Evolutionary conservation across 2,113 vertebrate genomes (phyloP).

Genomic region (Cynocephalus volans): DNA sequence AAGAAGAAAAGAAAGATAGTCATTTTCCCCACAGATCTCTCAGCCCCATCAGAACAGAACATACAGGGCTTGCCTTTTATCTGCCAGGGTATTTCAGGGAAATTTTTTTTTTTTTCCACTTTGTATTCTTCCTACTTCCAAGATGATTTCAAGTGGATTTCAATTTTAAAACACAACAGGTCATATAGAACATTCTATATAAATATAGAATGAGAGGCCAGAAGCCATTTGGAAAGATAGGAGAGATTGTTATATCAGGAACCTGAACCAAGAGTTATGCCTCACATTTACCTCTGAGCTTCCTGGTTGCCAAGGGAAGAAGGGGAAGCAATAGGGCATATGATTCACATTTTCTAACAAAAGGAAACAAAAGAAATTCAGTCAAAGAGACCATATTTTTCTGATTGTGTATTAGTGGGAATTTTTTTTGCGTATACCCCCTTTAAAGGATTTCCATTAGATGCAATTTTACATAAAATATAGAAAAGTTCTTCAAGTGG

Average conservation of each 20-base stretch:
- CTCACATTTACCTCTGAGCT: not conserved
- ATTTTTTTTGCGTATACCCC: not conserved
- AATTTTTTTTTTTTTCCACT: not conserved
- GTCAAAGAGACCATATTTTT: not conserved
- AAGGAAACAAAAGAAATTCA: not conserved
- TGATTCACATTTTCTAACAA: not conserved
- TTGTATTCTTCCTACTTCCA: not conserved
- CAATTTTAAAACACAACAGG: not conserved
- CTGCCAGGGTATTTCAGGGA: not conserved
- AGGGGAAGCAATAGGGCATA: not conserved
- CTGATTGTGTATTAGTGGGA: not conserved
- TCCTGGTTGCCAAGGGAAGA: constrained; percentile 32
- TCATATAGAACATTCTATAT: not conserved
- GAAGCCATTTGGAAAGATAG: not conserved
- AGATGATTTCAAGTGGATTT: constrained; percentile 30
- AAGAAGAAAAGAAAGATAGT: not conserved
- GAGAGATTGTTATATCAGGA: not conserved
- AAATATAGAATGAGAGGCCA: not conserved
- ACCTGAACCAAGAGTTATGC: not conserved
- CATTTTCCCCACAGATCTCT: not conserved
- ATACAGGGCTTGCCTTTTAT: not conserved
- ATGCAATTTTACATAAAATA: constrained; percentile 1
- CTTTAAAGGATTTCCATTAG: not conserved
- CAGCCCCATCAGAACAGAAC: not conserved
- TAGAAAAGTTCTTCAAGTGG: constrained; percentile 34